Evolutionary conservation across 2,888 invertebrate genomes (phyloP), one percentile per base, ranked within the genome.

Genomic region (Charanyca ferruginea): DNA sequence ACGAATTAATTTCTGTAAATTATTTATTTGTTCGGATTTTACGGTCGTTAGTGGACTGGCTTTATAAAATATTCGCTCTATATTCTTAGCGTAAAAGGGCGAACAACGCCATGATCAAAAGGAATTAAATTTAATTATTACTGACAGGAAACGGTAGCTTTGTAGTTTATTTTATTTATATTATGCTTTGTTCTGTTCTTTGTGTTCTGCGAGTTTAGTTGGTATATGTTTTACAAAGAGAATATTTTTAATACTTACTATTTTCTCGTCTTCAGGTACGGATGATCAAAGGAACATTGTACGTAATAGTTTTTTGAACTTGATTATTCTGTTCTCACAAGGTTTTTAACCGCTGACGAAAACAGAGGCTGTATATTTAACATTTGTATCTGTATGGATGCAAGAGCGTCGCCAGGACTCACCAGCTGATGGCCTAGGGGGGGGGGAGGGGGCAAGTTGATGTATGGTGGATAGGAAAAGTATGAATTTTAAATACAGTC

Each of bases 111-210:
- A 38, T 54, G 47, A 64, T 59, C 63, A 61, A 53, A 64, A 59
- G 63, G 41, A 51, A 61, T 72, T 7, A 48, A 47, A 54, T 71
- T 48, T n/a, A 67, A 75, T 59, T 55, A 45, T 16, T 25, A 22
- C 47, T 25, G 20, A 57, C 23, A 41, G 42, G 61, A 61, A 66
- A 48, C 9, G 4, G 52, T 9, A 53, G 28, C 18, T 48, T 57
- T 60, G 32, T 66, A 61, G 41, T 48, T 66, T 23, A 48, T 47
- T 51, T 44, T 20, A 59, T 65, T 52, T 58, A 9, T 70, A 20
- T 57, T 38, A 18, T 52, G 7, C 20, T 38, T 20, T 47, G 18
- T 35, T 47, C 13, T 32, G 18, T 32, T 54, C n/a, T 44, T 49
- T 58, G 13, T 25, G 11, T 32, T 57, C 38, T 38, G 16, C 0